These are phyloP conservation scores for Genyomyrus donnyi DNA, from an alignment of 2,113 vertebrate species.

Conservation along the genomic window DNA sequence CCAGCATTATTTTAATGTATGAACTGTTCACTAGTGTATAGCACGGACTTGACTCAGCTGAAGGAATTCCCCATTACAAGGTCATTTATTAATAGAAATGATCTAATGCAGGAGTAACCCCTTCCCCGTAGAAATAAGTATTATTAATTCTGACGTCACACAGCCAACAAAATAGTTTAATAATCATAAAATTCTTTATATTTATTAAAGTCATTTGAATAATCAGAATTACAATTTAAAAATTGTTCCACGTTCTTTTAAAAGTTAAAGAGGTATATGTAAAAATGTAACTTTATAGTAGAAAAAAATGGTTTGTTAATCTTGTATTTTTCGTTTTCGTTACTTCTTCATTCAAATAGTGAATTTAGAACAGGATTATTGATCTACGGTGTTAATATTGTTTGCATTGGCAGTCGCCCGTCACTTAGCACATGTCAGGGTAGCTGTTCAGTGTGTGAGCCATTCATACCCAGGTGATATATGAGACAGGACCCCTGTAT, in stretches of 20 bases:
- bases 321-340: not conserved
- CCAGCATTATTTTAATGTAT: not conserved
- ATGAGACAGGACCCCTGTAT: not conserved
- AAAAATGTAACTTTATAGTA: not conserved
- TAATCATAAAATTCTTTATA: not conserved
- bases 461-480: not conserved
- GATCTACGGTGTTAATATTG: not conserved
- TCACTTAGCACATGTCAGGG: not conserved
- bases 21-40: not conserved
- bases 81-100: not conserved
- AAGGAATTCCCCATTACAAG: constrained; percentile 11
- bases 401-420: not conserved
- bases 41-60: not conserved
- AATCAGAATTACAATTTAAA: not conserved
- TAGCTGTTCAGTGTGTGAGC: not conserved
- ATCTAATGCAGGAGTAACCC: not conserved
- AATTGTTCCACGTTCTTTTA: not conserved
- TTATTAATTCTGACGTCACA: not conserved
- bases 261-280: not conserved
- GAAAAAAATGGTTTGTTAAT: not conserved
- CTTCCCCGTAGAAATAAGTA: not conserved
- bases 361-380: not conserved
- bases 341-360: not conserved
- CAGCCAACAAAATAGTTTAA: not conserved
- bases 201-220: not conserved